Conservation (phyloP, 2,888 invertebrate species). For the Steromphala cineraria region DNA sequence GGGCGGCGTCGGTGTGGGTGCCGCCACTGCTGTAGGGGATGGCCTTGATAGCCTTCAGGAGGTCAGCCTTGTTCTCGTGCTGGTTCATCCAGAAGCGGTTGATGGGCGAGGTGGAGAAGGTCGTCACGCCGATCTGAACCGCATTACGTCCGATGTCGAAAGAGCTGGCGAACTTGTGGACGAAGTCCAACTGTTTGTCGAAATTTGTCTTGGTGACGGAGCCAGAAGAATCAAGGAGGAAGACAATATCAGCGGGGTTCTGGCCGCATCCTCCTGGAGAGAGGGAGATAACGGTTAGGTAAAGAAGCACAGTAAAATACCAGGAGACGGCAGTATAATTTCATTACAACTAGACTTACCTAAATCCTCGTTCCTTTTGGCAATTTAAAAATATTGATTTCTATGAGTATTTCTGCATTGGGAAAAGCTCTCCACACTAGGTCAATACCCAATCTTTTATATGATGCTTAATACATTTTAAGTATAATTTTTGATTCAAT, state of each 20-base stretch:
- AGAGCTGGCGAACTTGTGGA: conserved; percentile 52
- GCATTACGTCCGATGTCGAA: conserved; percentile 59
- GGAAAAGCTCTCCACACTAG: too few species aligned
- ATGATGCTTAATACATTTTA: too few species aligned
- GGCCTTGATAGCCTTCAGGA: conserved; percentile 41
- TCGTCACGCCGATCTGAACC: conserved; percentile 60
- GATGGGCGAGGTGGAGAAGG: conserved; percentile 49
- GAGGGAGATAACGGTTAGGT: not conserved
- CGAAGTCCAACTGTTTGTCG: conserved; percentile 57
- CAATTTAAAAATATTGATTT: too few species aligned
- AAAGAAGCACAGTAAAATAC: too few species aligned
- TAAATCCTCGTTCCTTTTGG: too few species aligned
- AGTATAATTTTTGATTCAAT: too few species aligned
- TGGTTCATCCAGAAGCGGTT: conserved; percentile 60
- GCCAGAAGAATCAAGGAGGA: conserved; percentile 61
- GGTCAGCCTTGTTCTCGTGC: conserved; percentile 39
- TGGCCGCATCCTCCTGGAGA: conserved; percentile 49
- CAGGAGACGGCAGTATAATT: too few species aligned
- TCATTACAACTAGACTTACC: too few species aligned
- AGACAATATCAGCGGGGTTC: conserved; percentile 61
- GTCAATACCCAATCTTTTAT: too few species aligned
- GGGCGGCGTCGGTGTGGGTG: conserved; percentile 33
- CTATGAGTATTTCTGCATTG: too few species aligned
- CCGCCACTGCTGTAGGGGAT: conserved; percentile 29
- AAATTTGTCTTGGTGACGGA: conserved; percentile 55